Percentiles rank a stretch among this genome's conserved stretches.
Evolutionary conservation across 2,113 vertebrate genomes (phyloP).

Genomic region (Pterocles burchelli): DNA sequence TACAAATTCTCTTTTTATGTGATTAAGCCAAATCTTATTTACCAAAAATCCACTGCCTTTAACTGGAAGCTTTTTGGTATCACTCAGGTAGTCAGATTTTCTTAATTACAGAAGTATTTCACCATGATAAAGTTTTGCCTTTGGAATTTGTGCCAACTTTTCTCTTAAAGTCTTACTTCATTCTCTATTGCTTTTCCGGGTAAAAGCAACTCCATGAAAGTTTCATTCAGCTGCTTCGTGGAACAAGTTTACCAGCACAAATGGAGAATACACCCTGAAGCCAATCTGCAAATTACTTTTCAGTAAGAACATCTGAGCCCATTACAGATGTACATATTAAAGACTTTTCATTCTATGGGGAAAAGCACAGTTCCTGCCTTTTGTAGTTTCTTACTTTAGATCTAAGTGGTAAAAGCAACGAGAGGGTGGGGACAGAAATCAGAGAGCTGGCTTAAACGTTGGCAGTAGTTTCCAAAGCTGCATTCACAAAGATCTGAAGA

Average conservation of each 20-base stretch:
- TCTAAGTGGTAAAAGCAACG: neutral
- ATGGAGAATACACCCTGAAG: neutral
- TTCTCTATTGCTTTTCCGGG: neutral
- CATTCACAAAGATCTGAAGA: neutral
- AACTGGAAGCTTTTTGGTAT: neutral
- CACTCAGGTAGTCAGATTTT: neutral
- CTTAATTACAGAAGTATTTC: conserved; percentile 23
- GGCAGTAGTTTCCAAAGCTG: neutral
- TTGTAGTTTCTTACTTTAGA: neutral
- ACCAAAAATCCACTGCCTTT: neutral
- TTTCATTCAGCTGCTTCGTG: neutral
- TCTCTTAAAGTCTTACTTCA: neutral
- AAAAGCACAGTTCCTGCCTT: neutral
- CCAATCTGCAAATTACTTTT: neutral
- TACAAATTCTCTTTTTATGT: neutral
- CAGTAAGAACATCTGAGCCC: neutral
- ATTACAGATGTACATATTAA: neutral
- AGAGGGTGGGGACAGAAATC: neutral
- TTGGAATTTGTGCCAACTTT: neutral
- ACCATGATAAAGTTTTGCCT: neutral
- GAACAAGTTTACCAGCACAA: neutral
- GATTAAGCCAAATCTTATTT: conserved; percentile 6
- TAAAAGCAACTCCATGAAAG: neutral
- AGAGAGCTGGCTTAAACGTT: neutral
- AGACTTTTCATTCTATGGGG: neutral